Percentiles rank a stretch among this genome's conserved stretches.
Conservation (phyloP, 1,140 invertebrate species). For the Plutomurus gul region DNA sequence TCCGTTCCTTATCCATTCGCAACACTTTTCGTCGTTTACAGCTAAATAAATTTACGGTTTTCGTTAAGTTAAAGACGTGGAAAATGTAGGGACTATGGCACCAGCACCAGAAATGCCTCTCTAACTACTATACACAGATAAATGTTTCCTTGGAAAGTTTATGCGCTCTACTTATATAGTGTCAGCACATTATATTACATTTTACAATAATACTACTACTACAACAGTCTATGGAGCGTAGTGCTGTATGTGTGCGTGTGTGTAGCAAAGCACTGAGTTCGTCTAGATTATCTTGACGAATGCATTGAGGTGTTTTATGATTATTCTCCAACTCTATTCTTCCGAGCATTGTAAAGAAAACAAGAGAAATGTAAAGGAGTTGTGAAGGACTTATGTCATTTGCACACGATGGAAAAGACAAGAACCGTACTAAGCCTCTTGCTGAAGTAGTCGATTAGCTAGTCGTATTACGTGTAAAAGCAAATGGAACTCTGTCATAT, state of each 20-base stretch:
- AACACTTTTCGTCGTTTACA: slow-evolving; percentile 15
- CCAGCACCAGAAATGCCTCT: too few species aligned
- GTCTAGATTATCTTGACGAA: slow-evolving; percentile 26
- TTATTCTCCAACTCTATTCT: slow-evolving; percentile 15
- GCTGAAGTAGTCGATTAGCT: neutral
- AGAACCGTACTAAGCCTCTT: neutral
- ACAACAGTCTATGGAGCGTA: too few species aligned
- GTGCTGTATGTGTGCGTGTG: too few species aligned
- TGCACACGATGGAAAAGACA: slow-evolving; percentile 25
- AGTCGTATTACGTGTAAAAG: too few species aligned
- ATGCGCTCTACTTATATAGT: too few species aligned
- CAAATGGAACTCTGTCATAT: too few species aligned
- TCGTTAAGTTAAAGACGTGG: slow-evolving; percentile 13
- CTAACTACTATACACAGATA: too few species aligned
- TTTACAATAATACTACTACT: too few species aligned
- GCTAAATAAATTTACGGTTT: slow-evolving; percentile 25
- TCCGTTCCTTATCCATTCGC: neutral
- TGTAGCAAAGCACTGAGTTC: neutral
- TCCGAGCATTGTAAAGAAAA: slow-evolving; percentile 23
- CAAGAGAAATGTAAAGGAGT: slow-evolving; percentile 35
- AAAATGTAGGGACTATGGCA: neutral
- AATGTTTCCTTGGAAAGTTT: too few species aligned
- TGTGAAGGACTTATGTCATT: slow-evolving; percentile 23
- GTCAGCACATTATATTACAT: too few species aligned
- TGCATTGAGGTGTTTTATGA: slow-evolving; percentile 29